Evolutionary conservation across 2,888 invertebrate genomes (phyloP).

Genomic region (Drosophila helvetica): DNA sequence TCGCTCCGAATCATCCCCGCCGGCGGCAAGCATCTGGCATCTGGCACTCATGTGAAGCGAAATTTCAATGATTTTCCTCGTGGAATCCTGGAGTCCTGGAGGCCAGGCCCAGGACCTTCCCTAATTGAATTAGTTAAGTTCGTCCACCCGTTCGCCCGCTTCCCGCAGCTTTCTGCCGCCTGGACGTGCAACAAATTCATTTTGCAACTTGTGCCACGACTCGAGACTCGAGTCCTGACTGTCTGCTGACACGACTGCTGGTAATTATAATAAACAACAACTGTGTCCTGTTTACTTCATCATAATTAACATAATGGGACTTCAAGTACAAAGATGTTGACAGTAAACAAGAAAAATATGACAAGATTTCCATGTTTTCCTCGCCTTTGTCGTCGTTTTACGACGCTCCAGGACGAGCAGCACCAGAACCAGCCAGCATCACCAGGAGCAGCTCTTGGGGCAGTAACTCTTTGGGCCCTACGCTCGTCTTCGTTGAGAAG

Average conservation of each 20-base stretch:
- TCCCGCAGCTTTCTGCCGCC: not conserved
- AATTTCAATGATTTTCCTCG: conserved; percentile 4
- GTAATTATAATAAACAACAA: conserved; percentile 80
- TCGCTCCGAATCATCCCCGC: conserved; percentile 1
- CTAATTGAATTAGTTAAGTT: conserved; percentile 38
- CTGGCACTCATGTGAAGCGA: conserved; percentile 4
- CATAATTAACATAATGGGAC: conserved; percentile 80
- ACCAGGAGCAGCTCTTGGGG: conserved; percentile 15
- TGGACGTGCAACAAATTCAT: conserved; percentile 66
- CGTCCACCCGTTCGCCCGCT: not conserved
- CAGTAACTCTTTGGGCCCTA: conserved; percentile 58
- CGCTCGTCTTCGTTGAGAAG: not conserved
- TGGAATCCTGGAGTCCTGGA: no score
- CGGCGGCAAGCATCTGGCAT: not conserved
- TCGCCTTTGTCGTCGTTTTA: conserved; percentile 56
- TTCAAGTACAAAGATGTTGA: conserved; percentile 79
- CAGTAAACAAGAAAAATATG: conserved; percentile 80
- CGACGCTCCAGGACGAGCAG: conserved; percentile 40
- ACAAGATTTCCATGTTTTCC: conserved; percentile 76
- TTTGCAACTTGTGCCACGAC: conserved; percentile 41
- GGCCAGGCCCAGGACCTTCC: conserved; percentile 1
- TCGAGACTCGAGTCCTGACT: conserved; percentile 6
- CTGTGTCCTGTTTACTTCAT: conserved; percentile 80
- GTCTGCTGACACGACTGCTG: conserved; percentile 66
- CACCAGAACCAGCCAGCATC: conserved; percentile 12